Percentiles rank a stretch among this genome's conserved stretches.
Evolutionary conservation across 2,888 invertebrate genomes (phyloP).

Genomic region (Panopea generosa): DNA sequence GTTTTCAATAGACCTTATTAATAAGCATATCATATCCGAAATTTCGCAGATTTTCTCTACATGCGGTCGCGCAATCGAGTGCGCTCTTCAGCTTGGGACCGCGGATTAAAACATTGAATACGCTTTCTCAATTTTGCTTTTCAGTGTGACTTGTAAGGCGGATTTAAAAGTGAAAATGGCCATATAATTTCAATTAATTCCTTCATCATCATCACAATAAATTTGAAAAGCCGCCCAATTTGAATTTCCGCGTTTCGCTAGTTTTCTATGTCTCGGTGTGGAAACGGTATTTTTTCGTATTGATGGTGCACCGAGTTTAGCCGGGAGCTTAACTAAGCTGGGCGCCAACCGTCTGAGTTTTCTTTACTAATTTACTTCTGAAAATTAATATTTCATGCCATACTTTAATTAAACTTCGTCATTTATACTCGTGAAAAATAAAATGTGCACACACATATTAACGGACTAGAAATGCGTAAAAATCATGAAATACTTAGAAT

Average conservation of each 20-base stretch:
- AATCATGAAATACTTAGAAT: too few relatives aligned
- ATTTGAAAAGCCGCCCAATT: slow-evolving; percentile 46
- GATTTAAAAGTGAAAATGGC: slow-evolving; percentile 57
- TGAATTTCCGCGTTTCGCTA: slow-evolving; percentile 44
- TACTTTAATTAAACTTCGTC: background rate
- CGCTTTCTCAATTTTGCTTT: slow-evolving; percentile 35
- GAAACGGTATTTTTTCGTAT: slow-evolving; percentile 29
- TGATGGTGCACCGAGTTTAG: slow-evolving; percentile 4
- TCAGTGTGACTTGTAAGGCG: slow-evolving; percentile 31
- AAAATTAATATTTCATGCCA: slow-evolving; percentile 6
- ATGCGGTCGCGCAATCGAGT: slow-evolving; percentile 44
- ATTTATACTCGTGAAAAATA: too few relatives aligned
- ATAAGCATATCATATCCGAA: slow-evolving; percentile 53
- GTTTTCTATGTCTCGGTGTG: slow-evolving; percentile 26
- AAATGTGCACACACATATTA: too few relatives aligned
- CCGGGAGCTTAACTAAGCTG: background rate
- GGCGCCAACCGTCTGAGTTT: background rate
- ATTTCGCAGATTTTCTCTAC: slow-evolving; percentile 33
- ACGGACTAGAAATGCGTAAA: too few relatives aligned
- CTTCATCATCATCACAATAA: slow-evolving; percentile 31
- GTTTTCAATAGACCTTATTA: slow-evolving; percentile 44
- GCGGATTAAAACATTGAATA: slow-evolving; percentile 24
- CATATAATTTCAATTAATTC: slow-evolving; percentile 62
- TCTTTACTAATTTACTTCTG: background rate
- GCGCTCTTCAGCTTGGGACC: slow-evolving; percentile 23